A percentile compares a stretch with the other conserved stretches of the same genome.
These are phyloP conservation scores for Drosophila serrata DNA, from an alignment of 1,140 invertebrate species.

Conservation along the genomic window DNA sequence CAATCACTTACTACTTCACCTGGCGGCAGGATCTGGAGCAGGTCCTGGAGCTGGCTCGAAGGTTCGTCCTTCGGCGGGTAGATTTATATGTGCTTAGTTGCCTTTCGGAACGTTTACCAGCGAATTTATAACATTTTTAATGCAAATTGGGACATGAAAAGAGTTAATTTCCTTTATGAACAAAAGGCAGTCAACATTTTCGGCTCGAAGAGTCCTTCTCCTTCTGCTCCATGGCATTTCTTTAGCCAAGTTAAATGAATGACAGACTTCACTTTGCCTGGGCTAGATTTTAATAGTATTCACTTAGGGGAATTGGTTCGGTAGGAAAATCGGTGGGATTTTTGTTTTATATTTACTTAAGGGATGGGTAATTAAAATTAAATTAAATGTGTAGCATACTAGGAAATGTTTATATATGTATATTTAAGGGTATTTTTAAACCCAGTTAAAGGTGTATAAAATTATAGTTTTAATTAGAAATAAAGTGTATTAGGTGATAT, in stretches of 20 bases:
- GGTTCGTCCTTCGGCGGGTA: conserved; percentile 31
- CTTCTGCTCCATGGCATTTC: conserved; percentile 6
- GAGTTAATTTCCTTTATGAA: conserved; percentile 64
- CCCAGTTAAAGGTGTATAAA: background rate
- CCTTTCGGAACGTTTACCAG: conserved; percentile 38
- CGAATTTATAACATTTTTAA: conserved; percentile 61
- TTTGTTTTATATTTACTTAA: background rate
- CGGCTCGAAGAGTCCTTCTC: background rate
- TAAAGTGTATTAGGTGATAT: background rate
- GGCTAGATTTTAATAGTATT: conserved; percentile 21
- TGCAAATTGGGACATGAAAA: conserved; percentile 45
- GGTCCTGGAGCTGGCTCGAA: conserved; percentile 18
- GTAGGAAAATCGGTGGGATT: background rate
- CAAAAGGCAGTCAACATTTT: conserved; percentile 42
- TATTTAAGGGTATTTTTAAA: background rate
- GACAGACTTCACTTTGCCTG: background rate
- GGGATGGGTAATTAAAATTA: background rate
- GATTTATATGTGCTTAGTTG: conserved; percentile 59
- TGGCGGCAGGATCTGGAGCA: conserved; percentile 17
- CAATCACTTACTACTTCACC: conserved; percentile 44
- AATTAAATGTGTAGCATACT: background rate
- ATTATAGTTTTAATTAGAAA: no score
- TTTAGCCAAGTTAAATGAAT: conserved; percentile 2
- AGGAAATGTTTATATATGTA: background rate
- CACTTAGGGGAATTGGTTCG: conserved; percentile 7